Percentiles rank a stretch among this genome's conserved stretches.
Evolutionary conservation across 35 echinoderm and acorn worm species (phyloP).

Genomic region (Anneissia japonica): DNA sequence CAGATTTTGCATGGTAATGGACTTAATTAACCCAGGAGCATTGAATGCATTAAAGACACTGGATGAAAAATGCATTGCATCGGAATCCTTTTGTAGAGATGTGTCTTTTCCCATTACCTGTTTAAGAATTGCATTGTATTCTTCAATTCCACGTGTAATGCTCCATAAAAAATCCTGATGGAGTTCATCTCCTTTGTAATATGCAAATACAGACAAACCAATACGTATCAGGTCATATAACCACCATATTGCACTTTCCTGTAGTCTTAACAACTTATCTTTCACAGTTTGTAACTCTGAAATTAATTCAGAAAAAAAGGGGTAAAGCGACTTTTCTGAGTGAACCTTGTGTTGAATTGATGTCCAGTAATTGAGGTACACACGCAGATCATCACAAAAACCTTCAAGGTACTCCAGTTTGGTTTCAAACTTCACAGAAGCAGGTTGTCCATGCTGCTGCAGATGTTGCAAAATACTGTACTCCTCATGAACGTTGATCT

Average conservation of each 20-base stretch:
- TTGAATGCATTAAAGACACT: not conserved
- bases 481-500: not conserved
- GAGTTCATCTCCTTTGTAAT: not conserved
- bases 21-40: not conserved
- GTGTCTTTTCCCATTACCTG: not conserved
- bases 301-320: not conserved
- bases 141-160: not conserved
- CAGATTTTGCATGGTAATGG: not conserved
- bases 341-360: not conserved
- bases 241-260: not conserved
- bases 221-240: not conserved
- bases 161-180: not conserved
- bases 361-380: not conserved
- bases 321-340: not conserved
- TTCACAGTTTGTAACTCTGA: not conserved
- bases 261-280: not conserved
- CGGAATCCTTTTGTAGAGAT: not conserved
- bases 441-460: not conserved
- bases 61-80: not conserved
- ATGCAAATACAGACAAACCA: not conserved
- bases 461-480: not conserved
- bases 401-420: not conserved
- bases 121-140: not conserved
- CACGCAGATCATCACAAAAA: not conserved
- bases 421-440: not conserved